Evolutionary conservation across 2,888 invertebrate species (phyloP).

Genomic region (Drosophila monieri): DNA sequence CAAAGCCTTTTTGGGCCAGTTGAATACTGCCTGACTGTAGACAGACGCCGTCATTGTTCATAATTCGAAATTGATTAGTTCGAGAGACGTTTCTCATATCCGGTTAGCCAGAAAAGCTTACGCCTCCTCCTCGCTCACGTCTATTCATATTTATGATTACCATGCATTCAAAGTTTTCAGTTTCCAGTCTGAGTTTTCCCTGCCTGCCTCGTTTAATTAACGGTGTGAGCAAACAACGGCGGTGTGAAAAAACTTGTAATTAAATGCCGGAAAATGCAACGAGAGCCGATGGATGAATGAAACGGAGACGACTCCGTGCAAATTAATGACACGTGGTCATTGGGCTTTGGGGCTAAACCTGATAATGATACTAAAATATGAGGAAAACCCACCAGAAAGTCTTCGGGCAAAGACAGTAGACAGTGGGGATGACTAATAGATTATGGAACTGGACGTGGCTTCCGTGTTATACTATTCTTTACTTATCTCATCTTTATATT

Average conservation of each 20-base stretch:
- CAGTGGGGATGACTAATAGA: not conserved
- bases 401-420: conserved; percentile 14
- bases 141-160: conserved; percentile 4
- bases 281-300: conserved; percentile 34
- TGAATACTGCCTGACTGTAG: conserved; percentile 8
- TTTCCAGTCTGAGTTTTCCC: conserved; percentile 16
- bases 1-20: conserved; percentile 51
- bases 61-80: conserved; percentile 68
- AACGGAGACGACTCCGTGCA: conserved; percentile 13
- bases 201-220: conserved; percentile 54
- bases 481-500: not conserved
- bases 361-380: conserved; percentile 1
- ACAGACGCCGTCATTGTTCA: conserved; percentile 56
- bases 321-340: conserved; percentile 23
- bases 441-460: not conserved
- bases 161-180: conserved; percentile 16
- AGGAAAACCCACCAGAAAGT: conserved; percentile 9
- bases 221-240: conserved; percentile 46
- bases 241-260: conserved; percentile 58
- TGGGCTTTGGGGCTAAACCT: conserved; percentile 10
- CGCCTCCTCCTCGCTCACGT: conserved; percentile 6
- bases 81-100: conserved; percentile 57
- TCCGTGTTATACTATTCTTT: not conserved
- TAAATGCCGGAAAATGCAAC: conserved; percentile 62
- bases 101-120: conserved; percentile 53